Evolutionary conservation across 2,113 vertebrate genomes (phyloP).

Genomic region (Pomatostomus ruficeps): DNA sequence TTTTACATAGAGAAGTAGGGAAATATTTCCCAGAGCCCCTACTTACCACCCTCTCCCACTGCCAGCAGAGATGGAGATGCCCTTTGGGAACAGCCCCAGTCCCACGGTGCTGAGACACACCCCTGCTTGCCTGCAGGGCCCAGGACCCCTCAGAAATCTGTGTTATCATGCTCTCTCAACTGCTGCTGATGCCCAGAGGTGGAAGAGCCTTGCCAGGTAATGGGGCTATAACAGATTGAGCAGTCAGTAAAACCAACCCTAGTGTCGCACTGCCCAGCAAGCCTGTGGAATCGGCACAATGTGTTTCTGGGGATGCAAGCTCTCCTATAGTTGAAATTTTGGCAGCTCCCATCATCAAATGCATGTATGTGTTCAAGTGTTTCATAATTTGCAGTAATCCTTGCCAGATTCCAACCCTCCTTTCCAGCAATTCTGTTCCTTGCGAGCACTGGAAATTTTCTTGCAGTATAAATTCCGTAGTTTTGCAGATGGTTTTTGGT

Average conservation of each 20-base stretch:
- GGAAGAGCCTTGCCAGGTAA: not conserved
- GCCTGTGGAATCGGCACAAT: not conserved
- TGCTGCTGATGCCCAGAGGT: not conserved
- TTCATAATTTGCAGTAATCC: not conserved
- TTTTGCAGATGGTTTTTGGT: not conserved
- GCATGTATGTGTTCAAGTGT: not conserved
- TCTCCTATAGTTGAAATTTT: not conserved
- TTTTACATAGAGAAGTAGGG: not conserved
- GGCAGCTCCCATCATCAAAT: not conserved
- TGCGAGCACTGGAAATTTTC: not conserved
- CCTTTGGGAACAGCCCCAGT: rapidly evolving
- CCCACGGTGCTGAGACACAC: rapidly evolving
- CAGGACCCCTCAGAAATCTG: rapidly evolving
- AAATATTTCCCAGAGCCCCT: not conserved
- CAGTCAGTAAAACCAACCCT: not conserved
- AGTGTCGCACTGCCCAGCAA: rapidly evolving
- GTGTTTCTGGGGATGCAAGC: not conserved
- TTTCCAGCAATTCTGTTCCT: not conserved
- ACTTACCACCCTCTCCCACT: rapidly evolving
- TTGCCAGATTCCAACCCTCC: not conserved
- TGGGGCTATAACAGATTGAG: not conserved
- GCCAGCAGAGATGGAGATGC: rapidly evolving
- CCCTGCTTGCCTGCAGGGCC: not conserved
- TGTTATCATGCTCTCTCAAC: rapidly evolving
- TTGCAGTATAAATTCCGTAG: not conserved